These are phyloP conservation scores for Diabrotica undecimpunctata DNA, from an alignment of 1,140 invertebrate species.

Conservation along the genomic window DNA sequence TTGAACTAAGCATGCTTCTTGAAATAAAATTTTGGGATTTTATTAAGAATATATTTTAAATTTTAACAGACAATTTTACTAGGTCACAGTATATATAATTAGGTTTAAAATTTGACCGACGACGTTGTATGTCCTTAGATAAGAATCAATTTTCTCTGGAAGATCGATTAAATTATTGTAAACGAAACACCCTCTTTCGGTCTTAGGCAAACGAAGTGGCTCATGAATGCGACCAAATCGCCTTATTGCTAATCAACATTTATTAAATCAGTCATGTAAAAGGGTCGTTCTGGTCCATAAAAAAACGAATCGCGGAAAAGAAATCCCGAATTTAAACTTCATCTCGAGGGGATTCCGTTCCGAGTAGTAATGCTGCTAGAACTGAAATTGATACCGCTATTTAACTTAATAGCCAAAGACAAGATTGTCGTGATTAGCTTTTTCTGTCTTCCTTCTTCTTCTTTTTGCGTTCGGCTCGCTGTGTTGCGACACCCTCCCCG, in stretches of 20 bases:
- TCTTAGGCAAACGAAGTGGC: no score
- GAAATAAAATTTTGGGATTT: no score
- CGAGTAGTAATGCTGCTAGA: slow-evolving; percentile 28
- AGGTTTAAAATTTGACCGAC: no score
- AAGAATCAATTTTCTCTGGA: no score
- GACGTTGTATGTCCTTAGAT: no score
- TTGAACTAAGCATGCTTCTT: no score
- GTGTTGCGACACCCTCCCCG: not conserved
- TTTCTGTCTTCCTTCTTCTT: slow-evolving; percentile 24
- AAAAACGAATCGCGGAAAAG: slow-evolving; percentile 35
- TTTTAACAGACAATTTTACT: no score
- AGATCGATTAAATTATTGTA: no score
- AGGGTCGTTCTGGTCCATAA: slow-evolving; percentile 28
- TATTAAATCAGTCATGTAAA: slow-evolving; percentile 33
- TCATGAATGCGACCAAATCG: not conserved
- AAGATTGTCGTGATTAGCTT: slow-evolving; percentile 44
- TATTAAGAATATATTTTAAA: no score
- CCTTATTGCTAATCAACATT: slow-evolving; percentile 25
- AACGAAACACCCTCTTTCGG: no score
- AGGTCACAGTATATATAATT: no score
- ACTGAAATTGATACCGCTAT: slow-evolving; percentile 44
- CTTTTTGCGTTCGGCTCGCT: not conserved
- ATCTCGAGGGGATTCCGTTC: slow-evolving; percentile 30
- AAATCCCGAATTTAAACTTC: slow-evolving; percentile 32
- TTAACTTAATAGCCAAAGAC: slow-evolving; percentile 46